Conservation (phyloP, 2,888 invertebrate genomes). For the Stenoptilia bipunctidactyla region DNA sequence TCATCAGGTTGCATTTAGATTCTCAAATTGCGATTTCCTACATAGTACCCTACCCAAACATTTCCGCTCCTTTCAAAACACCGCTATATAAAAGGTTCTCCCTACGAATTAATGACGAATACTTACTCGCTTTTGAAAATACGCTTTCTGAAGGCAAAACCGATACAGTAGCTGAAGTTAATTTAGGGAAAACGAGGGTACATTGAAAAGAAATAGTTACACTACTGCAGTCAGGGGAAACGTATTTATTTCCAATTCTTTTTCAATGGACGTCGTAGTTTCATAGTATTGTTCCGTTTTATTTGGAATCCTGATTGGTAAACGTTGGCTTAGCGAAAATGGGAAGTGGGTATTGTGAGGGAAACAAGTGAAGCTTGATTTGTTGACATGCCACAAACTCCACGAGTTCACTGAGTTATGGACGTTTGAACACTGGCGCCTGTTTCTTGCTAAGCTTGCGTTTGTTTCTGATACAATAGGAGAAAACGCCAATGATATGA, state of each 20-base stretch:
- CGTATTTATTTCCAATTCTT: conserved; percentile 16
- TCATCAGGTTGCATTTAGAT: conserved; percentile 34
- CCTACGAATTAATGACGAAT: conserved; percentile 31
- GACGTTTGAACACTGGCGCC: conserved; percentile 9
- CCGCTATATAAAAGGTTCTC: conserved; percentile 18
- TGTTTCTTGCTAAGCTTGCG: no score
- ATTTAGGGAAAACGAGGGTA: conserved; percentile 25
- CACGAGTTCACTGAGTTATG: no score
- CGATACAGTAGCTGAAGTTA: conserved; percentile 24
- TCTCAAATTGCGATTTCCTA: conserved; percentile 35
- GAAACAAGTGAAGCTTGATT: no score
- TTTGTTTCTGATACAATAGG: no score
- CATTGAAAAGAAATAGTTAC: conserved; percentile 27
- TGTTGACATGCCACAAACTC: no score
- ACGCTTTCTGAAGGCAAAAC: conserved; percentile 29
- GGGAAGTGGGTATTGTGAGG: not conserved
- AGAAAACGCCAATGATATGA: no score
- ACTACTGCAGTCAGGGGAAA: conserved; percentile 20
- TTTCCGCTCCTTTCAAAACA: conserved; percentile 29
- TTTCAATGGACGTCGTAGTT: conserved; percentile 17
- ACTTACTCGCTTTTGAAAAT: conserved; percentile 33
- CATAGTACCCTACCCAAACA: conserved; percentile 17
- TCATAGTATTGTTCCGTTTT: conserved; percentile 18
- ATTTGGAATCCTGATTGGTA: conserved; percentile 8
- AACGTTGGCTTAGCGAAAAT: conserved; percentile 1